Percentiles rank a stretch among this genome's conserved stretches.
phyloP scores from a whole-genome alignment of 2,113 vertebrate species.

The Channa argus region DNA sequence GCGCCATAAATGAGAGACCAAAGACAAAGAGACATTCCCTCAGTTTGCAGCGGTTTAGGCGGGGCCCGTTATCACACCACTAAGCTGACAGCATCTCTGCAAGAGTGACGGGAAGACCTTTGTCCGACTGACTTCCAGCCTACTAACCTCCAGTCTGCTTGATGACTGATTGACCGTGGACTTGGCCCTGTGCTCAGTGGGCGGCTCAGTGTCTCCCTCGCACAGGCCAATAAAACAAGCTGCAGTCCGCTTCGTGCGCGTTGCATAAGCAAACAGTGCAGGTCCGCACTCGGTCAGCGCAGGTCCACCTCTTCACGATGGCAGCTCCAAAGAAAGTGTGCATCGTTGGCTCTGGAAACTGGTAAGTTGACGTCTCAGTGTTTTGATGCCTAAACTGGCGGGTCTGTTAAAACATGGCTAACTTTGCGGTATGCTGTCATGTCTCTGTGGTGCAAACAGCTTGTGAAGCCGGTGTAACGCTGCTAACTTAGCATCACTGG shows the following conservation, averaged over 20 bases:
- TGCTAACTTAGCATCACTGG: conserved; percentile 44
- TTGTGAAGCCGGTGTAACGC: neutral
- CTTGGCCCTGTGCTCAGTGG: conserved; percentile 23
- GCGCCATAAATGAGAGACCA: too few species aligned
- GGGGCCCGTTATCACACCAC: neutral
- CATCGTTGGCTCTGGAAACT: conserved; percentile 96
- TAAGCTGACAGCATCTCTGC: neutral
- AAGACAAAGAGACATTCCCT: too few species aligned
- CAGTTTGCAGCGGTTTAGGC: too few species aligned
- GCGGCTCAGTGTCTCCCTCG: conserved; percentile 57
- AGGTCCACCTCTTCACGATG: conserved; percentile 64
- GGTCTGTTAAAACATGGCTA: neutral
- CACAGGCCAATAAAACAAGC: conserved; percentile 66
- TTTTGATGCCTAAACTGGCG: neutral
- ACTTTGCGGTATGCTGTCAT: neutral
- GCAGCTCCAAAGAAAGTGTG: conserved; percentile 88
- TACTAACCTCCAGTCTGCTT: conserved; percentile 30
- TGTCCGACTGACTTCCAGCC: conserved; percentile 42
- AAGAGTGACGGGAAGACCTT: conserved; percentile 22
- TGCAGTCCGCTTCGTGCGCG: neutral
- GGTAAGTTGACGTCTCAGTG: conserved; percentile 81
- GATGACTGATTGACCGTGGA: conserved; percentile 16
- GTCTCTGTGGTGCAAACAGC: neutral
- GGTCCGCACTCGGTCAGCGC: conserved; percentile 6
- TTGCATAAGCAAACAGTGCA: conserved; percentile 60